phyloP scores from a whole-genome alignment of 2,797 vertebrate species.

The Neosilurus mollespiculum region DNA sequence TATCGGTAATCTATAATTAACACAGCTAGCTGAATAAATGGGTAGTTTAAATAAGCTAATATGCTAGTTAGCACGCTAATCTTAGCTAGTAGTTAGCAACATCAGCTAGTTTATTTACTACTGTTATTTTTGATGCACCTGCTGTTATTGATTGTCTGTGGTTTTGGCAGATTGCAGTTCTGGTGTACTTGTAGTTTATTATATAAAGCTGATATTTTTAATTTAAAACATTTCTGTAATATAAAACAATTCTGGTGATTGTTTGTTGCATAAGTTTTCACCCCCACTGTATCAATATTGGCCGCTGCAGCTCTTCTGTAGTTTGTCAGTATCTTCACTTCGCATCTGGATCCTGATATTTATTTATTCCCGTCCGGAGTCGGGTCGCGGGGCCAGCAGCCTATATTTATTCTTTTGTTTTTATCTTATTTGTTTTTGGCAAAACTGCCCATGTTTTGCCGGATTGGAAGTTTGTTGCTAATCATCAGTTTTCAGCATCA shows the following conservation, averaged over 20 bases:
- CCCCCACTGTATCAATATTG: neutral
- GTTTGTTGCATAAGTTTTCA: neutral
- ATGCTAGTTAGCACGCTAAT: neutral
- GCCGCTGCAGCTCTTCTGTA: neutral
- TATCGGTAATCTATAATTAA: neutral
- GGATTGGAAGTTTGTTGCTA: neutral
- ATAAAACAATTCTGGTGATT: neutral
- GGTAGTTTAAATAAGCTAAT: neutral
- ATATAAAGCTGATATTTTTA: neutral
- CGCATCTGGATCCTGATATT: neutral
- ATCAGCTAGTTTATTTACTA: neutral
- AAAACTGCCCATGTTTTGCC: neutral
- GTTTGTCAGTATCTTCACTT: neutral
- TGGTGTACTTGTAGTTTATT: neutral
- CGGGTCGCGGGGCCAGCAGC: too few species aligned
- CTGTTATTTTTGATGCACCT: neutral
- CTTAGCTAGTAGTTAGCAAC: constrained; percentile 7
- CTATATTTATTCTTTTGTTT: too few species aligned
- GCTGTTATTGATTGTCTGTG: neutral
- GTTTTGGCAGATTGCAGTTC: neutral
- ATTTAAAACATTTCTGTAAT: neutral
- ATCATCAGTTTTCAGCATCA: neutral
- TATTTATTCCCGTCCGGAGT: too few species aligned
- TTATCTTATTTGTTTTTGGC: neutral
- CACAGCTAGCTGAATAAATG: neutral